phyloP scores from a whole-genome alignment of 2,113 vertebrate genomes.

The Phylloscopus trochiloides region DNA sequence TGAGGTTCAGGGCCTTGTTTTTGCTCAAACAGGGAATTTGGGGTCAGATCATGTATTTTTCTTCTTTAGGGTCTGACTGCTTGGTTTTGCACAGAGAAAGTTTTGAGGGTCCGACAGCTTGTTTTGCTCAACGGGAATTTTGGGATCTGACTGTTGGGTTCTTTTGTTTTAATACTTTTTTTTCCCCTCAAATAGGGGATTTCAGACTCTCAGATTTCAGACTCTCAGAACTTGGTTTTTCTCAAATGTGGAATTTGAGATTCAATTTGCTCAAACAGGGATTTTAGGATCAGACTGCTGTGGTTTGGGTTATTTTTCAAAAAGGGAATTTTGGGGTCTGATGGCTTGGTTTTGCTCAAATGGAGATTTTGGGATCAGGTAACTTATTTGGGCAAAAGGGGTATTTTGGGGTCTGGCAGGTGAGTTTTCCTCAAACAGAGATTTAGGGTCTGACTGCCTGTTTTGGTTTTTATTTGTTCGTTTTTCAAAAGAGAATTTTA shows the following conservation, averaged over 20 bases:
- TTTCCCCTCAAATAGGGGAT: neutral
- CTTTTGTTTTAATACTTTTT: neutral
- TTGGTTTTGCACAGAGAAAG: neutral
- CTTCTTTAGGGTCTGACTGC: neutral
- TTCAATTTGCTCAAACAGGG: neutral
- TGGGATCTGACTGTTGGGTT: neutral
- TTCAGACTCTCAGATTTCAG: neutral
- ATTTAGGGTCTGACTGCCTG: neutral
- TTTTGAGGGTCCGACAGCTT: neutral
- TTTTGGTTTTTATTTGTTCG: neutral
- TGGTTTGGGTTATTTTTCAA: neutral
- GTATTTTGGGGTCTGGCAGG: neutral
- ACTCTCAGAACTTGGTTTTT: neutral
- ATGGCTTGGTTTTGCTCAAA: neutral
- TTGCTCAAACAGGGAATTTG: neutral
- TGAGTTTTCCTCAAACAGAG: neutral
- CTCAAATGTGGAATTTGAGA: neutral
- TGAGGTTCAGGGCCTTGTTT: neutral
- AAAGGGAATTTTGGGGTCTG: neutral
- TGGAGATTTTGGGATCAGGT: neutral
- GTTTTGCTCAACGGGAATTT: neutral
- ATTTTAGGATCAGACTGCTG: neutral
- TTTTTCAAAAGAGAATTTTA: neutral
- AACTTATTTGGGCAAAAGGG: neutral
- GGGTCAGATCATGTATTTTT: fast-evolving